Percentiles rank a stretch among this genome's conserved stretches.
Evolutionary conservation across 2,113 vertebrate species (phyloP).

Genomic region (Engraulis encrasicolus): DNA sequence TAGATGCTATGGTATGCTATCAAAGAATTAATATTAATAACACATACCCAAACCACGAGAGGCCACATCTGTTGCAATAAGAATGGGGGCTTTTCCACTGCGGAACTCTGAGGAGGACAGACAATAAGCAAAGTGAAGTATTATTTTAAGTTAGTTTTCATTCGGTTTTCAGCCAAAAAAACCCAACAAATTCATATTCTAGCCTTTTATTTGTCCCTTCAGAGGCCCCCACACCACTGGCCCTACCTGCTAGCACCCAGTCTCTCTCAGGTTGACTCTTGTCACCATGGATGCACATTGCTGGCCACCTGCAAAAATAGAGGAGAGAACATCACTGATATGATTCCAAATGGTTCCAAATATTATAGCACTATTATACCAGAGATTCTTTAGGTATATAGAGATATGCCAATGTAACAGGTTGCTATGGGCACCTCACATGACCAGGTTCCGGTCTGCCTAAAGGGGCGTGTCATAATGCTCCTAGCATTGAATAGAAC

Average conservation of each 20-base stretch:
- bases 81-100: constrained; percentile 95
- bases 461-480: too few relatives aligned
- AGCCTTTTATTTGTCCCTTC: background rate
- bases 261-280: constrained; percentile 99
- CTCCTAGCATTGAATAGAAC: too few relatives aligned
- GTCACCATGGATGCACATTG: constrained; percentile 99
- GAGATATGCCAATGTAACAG: too few relatives aligned
- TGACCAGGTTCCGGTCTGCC: too few relatives aligned
- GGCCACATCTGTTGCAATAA: constrained; percentile 97
- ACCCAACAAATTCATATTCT: background rate
- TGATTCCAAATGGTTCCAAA: too few relatives aligned
- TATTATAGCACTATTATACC: too few relatives aligned
- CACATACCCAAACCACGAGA: constrained; percentile 99
- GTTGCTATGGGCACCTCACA: too few relatives aligned
- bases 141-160: background rate
- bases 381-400: too few relatives aligned
- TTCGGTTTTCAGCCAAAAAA: background rate
- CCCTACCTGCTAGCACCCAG: constrained; percentile 94
- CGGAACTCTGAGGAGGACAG: constrained; percentile 88
- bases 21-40: constrained; percentile 3
- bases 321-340: background rate
- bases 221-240: background rate
- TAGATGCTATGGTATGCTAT: background rate
- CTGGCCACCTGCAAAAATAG: constrained; percentile 81
- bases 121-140: constrained; percentile 35